Evolutionary conservation across 2,888 invertebrate species (phyloP), one percentile per base, ranked within the genome.

Genomic region (Dusona sp.): DNA sequence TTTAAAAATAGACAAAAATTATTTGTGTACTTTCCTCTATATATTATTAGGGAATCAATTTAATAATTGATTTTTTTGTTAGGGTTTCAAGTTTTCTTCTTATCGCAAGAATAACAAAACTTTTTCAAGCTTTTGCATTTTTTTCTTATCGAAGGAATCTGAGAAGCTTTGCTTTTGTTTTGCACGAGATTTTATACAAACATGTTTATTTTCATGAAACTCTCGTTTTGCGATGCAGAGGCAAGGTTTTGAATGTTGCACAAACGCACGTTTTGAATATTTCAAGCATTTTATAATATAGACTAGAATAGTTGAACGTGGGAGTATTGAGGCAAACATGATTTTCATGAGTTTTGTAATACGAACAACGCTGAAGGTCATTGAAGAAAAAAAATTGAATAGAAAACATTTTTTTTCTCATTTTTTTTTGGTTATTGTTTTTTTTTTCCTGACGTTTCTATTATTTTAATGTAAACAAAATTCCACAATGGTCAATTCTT

Each of bases 401-500:
- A 16, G 6, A 29, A 16, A 29, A 61, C 4, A 22, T 29, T 36
- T 19, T 25, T 3, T 61, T 25, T 42, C 54, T 25, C 25, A 54
- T 48, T 54, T 25, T 67, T 79, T 33, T 57, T 72, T 72, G 38
- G 22, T 42, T 42, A 33, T 42, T 2, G 1, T 13, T 11, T 42
- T 42, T 11, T 13, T 11, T 42, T 11, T n/a, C n/a, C n/a, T 64
- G 38, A 48, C 7, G 19, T n/a, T 48, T 48, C 19, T 48, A n/a
- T 67, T 67, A 38, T 67, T 22, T n/a, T 11, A 70, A 45, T 19
- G 3, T 70, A 8, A 7, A 25, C 29, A 72, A 80, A 72, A 80
- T 80, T 77, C 84, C 77, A 54, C 72, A 80, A 84, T 65, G 54
- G 64, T 65, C n/a, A 77, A 80, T 80, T 25, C 77, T 64, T 25